Base-by-base conservation (phyloP, 1,140 invertebrate species). In the Orchesella cincta region DNA sequence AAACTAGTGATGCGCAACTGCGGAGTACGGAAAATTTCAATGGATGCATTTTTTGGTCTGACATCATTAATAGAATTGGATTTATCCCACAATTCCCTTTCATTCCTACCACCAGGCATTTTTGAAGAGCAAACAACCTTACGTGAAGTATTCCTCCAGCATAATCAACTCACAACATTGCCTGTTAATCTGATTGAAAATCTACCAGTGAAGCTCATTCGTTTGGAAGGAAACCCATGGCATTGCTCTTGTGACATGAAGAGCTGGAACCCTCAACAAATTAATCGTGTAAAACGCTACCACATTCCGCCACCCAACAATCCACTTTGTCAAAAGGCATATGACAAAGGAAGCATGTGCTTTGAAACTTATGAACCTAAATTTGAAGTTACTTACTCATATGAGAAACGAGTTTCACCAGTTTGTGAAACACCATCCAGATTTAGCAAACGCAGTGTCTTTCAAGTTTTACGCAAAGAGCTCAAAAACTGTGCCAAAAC, bases 191-290 rank as follows among this genome's bases (percentile, higher is more conserved):
- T 92, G 76, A 91, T 92, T 76, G 83, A 84, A 70, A 86, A 83
- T 75, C 84, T 73, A 20, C 85, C 86, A 0, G 81, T 87, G 1
- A 88, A 88, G 84, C 83, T 91, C 51, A 86, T 89, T 1, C 85
- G 90, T 73, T 82, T 91, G 54, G 89, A 90, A 80, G 86, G 87
- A 12, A 92, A 92, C 86, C 90, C 90, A 14, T 92, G 91, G 91
- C 87, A 91, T 77, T 92, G 91, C 81, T 88, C 87, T 46, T 92
- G 91, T 81, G 84, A 86, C 1, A 90, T 92, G 89, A 83, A 81
- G 70, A 86, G 86, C 51, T 92, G 90, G 91, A 87, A 90, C 81
- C 87, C 88, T 57, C 54, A 76, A 33, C 67, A 82, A 5, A 82
- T 84, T 18, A 89, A 89, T 79, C 85, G 85, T 79, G 83, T 87